Percentiles rank a stretch among this genome's conserved stretches.
Evolutionary conservation across 2,888 invertebrate genomes (phyloP).

Genomic region (Zelleria hepariella): DNA sequence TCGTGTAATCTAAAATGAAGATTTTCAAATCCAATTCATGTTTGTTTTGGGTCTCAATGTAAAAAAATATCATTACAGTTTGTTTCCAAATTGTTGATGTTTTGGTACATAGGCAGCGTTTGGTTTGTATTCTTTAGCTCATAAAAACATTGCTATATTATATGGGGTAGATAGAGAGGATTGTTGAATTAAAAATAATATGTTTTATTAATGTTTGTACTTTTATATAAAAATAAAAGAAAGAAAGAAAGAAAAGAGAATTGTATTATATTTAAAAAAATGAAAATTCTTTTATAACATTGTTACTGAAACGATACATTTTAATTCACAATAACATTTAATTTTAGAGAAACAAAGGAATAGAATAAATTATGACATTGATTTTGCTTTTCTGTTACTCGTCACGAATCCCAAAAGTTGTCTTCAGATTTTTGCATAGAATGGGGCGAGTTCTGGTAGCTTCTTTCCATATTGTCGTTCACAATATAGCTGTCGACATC

Average conservation of each 20-base stretch:
- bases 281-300: conserved; percentile 40
- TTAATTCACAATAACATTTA: conserved; percentile 42
- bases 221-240: conserved; percentile 57
- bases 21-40: no score
- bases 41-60: no score
- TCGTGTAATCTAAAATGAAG: no score
- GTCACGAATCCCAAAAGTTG: conserved; percentile 48
- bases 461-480: conserved; percentile 25
- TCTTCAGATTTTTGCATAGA: conserved; percentile 29
- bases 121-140: neutral
- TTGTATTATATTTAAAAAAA: conserved; percentile 30
- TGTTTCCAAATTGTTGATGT: neutral
- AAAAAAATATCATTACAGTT: neutral
- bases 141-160: neutral
- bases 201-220: conserved; percentile 51
- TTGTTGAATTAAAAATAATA: neutral
- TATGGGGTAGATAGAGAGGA: neutral
- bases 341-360: conserved; percentile 23
- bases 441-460: neutral
- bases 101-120: neutral
- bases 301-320: conserved; percentile 23
- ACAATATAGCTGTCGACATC: conserved; percentile 46
- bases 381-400: conserved; percentile 25
- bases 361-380: conserved; percentile 55
- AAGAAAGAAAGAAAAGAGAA: conserved; percentile 35